A percentile compares a stretch with the other conserved stretches of the same genome.
These are phyloP conservation scores for Ariolimax columbianus DNA, from an alignment of 2,888 invertebrate genomes.

Conservation along the genomic window DNA sequence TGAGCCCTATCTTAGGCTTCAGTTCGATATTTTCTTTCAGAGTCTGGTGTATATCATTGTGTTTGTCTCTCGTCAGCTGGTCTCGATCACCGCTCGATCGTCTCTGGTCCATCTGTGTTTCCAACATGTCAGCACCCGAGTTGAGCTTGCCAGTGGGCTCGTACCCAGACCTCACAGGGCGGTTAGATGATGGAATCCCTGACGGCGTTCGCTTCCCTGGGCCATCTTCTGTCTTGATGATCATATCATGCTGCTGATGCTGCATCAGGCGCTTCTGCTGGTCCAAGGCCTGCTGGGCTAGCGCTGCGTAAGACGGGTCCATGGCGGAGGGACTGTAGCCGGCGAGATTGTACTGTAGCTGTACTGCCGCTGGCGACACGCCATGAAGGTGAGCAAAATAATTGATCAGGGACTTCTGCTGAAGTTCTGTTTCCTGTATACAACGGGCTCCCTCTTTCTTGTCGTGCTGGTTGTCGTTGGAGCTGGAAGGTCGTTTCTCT, in stretches of 20 bases:
- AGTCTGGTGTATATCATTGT: conserved; percentile 78
- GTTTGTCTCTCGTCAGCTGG: conserved; percentile 73
- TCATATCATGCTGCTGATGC: conserved; percentile 55
- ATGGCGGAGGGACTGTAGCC: conserved; percentile 15
- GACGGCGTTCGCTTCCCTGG: conserved; percentile 52
- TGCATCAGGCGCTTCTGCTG: conserved; percentile 51
- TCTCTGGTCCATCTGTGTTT: conserved; percentile 56
- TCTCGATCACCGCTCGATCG: conserved; percentile 59
- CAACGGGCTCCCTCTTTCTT: conserved; percentile 35
- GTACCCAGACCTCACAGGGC: conserved; percentile 61
- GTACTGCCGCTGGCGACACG: conserved; percentile 31
- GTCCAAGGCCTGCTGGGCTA: conserved; percentile 38
- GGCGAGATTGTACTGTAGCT: conserved; percentile 30
- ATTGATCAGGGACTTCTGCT: conserved; percentile 37
- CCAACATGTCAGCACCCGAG: conserved; percentile 52
- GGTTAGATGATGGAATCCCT: conserved; percentile 53
- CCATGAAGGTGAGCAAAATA: conserved; percentile 41
- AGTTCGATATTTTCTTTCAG: conserved; percentile 78
- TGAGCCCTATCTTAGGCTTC: conserved; percentile 77
- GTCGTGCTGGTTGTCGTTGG: conserved; percentile 28
- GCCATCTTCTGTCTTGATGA: conserved; percentile 52
- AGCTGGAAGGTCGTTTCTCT: conserved; percentile 17
- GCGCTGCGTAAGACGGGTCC: conserved; percentile 12
- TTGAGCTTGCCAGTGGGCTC: conserved; percentile 54
- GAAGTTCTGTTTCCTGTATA: conserved; percentile 37